phyloP scores from a whole-genome alignment of 2,888 invertebrate species.

The Argynnis bischoffii region DNA sequence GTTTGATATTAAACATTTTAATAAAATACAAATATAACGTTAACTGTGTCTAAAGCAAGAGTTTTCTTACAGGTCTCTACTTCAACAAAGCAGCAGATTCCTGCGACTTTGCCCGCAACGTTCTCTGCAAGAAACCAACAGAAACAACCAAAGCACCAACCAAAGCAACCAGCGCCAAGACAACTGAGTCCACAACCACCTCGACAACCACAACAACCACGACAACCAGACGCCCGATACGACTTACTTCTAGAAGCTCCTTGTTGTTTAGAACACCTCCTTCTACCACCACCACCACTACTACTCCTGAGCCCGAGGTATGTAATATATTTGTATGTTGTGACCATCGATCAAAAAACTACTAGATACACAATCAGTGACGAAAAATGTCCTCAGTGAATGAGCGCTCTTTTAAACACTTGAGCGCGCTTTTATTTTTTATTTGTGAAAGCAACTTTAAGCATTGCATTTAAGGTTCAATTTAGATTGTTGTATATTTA shows the following conservation, averaged over 20 bases:
- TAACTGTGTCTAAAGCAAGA: background rate
- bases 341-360: too few species aligned
- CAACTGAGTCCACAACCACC: constrained; percentile 69
- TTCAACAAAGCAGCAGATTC: constrained; percentile 96
- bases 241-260: constrained; percentile 71
- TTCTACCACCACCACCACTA: constrained; percentile 67
- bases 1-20: too few species aligned
- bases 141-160: constrained; percentile 73
- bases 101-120: constrained; percentile 95
- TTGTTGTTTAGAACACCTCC: constrained; percentile 69
- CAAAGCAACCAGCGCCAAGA: constrained; percentile 68
- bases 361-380: too few species aligned
- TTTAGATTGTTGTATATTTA: too few species aligned
- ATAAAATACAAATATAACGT: too few species aligned
- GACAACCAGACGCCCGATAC: constrained; percentile 67
- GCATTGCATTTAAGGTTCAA: too few species aligned
- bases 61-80: constrained; percentile 85
- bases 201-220: constrained; percentile 65
- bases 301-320: constrained; percentile 69
- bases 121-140: constrained; percentile 87
- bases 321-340: background rate
- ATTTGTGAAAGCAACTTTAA: too few species aligned
- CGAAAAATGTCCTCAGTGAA: too few species aligned
- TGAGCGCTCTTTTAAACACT: too few species aligned
- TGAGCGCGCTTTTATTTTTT: too few species aligned